Evolutionary conservation across 2,113 vertebrate genomes (phyloP).

Genomic region (Chamaea fasciata): DNA sequence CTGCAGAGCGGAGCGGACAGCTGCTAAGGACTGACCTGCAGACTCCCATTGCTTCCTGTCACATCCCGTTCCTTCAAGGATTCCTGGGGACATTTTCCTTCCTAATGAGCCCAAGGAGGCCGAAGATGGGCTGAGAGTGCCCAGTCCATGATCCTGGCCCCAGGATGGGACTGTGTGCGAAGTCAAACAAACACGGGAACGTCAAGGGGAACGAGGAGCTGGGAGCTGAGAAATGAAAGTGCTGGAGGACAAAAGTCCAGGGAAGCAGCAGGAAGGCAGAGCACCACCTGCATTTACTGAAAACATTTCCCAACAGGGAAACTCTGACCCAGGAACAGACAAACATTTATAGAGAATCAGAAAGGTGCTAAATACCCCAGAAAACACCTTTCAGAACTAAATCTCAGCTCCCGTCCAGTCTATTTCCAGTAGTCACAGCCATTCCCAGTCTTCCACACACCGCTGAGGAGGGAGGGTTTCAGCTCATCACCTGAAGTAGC

Average conservation of each 20-base stretch:
- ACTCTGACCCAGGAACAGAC: not conserved
- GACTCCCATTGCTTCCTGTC: not conserved
- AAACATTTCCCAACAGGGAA: not conserved
- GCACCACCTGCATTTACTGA: not conserved
- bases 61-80: not conserved
- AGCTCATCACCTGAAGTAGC: not conserved
- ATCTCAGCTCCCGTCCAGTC: not conserved
- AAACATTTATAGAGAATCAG: not conserved
- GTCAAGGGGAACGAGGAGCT: not conserved
- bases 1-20: not conserved
- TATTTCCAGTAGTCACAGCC: not conserved
- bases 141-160: not conserved
- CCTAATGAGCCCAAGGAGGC: not conserved
- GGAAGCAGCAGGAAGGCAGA: not conserved
- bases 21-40: not conserved
- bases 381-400: not conserved
- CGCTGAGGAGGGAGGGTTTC: not conserved
- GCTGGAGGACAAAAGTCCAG: not conserved
- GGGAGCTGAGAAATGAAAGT: not conserved
- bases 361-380: not conserved
- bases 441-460: not conserved
- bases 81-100: not conserved
- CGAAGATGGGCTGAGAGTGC: not conserved
- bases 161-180: not conserved
- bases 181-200: not conserved